phyloP scores from a whole-genome alignment of 2,113 vertebrate species.

The Ophiodon elongatus region DNA sequence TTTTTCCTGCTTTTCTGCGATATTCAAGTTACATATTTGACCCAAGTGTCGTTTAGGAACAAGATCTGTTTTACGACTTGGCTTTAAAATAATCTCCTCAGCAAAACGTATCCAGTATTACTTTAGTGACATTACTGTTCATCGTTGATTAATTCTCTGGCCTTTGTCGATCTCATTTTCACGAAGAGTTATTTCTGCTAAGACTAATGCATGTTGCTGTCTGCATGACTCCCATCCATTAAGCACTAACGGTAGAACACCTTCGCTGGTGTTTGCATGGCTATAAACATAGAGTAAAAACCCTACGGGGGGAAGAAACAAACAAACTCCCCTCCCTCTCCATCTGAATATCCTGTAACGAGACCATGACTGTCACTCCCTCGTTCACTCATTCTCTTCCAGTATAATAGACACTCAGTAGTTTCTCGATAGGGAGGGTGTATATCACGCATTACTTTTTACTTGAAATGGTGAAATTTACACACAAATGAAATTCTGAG shows the following conservation, averaged over 20 bases:
- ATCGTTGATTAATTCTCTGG: conserved; percentile 38
- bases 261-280: conserved; percentile 4
- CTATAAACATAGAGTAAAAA: conserved; percentile 2
- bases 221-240: conserved; percentile 43
- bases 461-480: not conserved
- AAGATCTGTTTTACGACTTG: not conserved
- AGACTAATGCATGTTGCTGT: conserved; percentile 35
- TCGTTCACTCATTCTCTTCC: not conserved
- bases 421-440: not conserved
- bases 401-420: not conserved
- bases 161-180: conserved; percentile 14
- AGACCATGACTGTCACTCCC: not conserved
- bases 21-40: conserved; percentile 13
- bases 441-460: not conserved
- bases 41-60: not conserved
- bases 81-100: conserved; percentile 13
- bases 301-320: not conserved
- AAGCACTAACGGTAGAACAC: conserved; percentile 38
- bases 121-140: conserved; percentile 11
- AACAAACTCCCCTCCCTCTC: conserved; percentile 4
- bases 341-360: not conserved
- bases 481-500: not conserved
- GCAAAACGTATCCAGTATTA: not conserved
- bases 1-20: not conserved
- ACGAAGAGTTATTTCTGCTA: conserved; percentile 6